Evolutionary conservation across 2,113 vertebrate genomes (phyloP).

Genomic region (Seriola dumerili): DNA sequence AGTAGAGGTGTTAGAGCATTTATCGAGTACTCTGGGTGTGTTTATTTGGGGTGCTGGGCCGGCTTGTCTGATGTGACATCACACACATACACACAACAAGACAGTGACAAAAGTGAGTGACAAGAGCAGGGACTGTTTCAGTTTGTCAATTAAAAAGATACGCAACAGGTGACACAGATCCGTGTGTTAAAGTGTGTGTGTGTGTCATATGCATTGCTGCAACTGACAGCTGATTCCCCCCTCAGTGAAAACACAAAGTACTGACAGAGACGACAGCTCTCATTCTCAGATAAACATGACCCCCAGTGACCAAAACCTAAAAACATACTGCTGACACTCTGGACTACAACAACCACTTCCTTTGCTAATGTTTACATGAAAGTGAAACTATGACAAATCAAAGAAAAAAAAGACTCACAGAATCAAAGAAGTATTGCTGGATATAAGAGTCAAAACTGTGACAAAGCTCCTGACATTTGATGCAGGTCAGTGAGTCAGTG

Average conservation of each 20-base stretch:
- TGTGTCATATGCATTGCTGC: neutral
- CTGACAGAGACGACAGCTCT: neutral
- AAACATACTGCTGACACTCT: neutral
- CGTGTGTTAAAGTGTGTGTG: constrained; percentile 9
- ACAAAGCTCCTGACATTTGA: constrained; percentile 23
- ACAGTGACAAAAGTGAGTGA: constrained; percentile 28
- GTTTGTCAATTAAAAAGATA: constrained; percentile 16
- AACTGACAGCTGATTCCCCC: constrained; percentile 45
- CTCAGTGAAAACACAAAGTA: constrained; percentile 4
- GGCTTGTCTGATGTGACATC: constrained; percentile 34
- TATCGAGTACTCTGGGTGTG: constrained; percentile 29
- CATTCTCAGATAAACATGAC: constrained; percentile 11
- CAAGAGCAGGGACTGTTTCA: constrained; percentile 16
- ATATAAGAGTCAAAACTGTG: constrained; percentile 6
- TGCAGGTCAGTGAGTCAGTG: constrained; percentile 11
- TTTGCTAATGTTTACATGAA: constrained; percentile 21
- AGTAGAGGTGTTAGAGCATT: constrained; percentile 63
- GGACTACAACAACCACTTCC: neutral
- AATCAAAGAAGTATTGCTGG: neutral
- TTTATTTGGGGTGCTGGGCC: constrained; percentile 53
- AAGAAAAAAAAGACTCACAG: neutral
- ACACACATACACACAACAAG: constrained; percentile 2
- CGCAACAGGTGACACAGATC: constrained; percentile 34
- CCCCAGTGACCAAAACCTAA: neutral
- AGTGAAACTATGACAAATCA: constrained; percentile 19